These are phyloP conservation scores for Cepphus grylle DNA, from an alignment of 2,113 vertebrate species.

Conservation along the genomic window DNA sequence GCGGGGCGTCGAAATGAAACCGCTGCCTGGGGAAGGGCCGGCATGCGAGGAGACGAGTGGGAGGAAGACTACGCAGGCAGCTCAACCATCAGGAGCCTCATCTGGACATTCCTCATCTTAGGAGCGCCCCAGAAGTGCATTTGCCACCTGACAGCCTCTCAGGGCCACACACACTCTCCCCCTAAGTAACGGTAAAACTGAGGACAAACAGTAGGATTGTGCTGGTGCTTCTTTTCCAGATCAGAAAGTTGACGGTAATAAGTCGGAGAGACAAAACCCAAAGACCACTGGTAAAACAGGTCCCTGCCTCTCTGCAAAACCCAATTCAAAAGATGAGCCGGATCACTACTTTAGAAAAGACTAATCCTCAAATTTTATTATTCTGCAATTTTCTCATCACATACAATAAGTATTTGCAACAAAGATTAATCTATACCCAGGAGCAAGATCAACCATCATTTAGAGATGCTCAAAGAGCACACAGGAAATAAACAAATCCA, in stretches of 20 bases:
- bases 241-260: background rate
- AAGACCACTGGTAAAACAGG: background rate
- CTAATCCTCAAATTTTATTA: background rate
- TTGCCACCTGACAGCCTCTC: background rate
- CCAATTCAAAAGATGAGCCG: background rate
- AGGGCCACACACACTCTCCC: background rate
- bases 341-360: background rate
- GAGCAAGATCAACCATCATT: background rate
- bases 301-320: background rate
- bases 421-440: background rate
- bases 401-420: background rate
- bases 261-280: background rate
- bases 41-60: rapidly evolving
- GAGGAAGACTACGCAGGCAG: rapidly evolving
- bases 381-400: background rate
- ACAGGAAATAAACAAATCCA: background rate
- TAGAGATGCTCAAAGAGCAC: background rate
- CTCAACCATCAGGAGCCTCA: background rate
- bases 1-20: too few species aligned
- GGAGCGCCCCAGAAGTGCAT: background rate
- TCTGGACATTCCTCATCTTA: background rate
- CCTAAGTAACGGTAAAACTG: background rate
- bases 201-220: background rate
- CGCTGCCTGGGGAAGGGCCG: background rate
- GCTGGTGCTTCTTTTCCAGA: background rate